Conservation (phyloP, 2,888 invertebrate genomes). For the Horisme vitalbata region DNA sequence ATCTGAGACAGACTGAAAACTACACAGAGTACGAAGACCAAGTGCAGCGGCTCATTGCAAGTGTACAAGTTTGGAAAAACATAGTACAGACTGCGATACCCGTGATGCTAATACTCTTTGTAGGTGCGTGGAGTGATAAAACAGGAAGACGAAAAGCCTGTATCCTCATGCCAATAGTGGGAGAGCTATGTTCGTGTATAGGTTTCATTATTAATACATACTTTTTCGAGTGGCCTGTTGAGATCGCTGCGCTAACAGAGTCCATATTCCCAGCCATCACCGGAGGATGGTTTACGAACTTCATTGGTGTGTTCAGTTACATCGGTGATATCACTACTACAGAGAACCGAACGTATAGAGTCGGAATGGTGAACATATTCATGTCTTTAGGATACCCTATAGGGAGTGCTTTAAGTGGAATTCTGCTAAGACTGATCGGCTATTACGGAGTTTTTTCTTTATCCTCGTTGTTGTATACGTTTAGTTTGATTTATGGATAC, state of each 20-base stretch:
- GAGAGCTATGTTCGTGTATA: conserved; percentile 89
- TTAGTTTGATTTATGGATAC: conserved; percentile 88
- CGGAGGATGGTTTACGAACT: conserved; percentile 94
- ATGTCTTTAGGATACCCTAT: conserved; percentile 93
- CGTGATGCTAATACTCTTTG: conserved; percentile 90
- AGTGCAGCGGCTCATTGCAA: conserved; percentile 88
- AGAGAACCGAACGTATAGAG: conserved; percentile 90
- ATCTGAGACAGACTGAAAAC: conserved; percentile 86
- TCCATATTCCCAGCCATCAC: conserved; percentile 91
- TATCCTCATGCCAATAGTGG: conserved; percentile 90
- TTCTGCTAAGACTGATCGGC: conserved; percentile 87
- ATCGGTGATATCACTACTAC: conserved; percentile 92
- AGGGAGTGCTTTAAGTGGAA: conserved; percentile 93
- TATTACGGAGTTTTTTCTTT: conserved; percentile 92
- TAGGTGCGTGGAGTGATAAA: conserved; percentile 91
- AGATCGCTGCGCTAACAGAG: conserved; percentile 89
- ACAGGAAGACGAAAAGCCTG: conserved; percentile 88
- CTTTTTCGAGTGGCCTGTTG: conserved; percentile 90
- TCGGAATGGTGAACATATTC: conserved; percentile 93
- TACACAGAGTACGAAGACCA: conserved; percentile 81
- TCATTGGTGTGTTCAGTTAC: conserved; percentile 94
- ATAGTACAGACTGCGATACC: conserved; percentile 91
- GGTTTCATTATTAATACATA: conserved; percentile 91
- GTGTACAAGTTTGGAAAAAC: conserved; percentile 92
- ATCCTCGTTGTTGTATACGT: conserved; percentile 87